Evolutionary conservation across 2,888 invertebrate species (phyloP), one percentile per base, ranked within the genome.

Genomic region (Melieria omissa): DNA sequence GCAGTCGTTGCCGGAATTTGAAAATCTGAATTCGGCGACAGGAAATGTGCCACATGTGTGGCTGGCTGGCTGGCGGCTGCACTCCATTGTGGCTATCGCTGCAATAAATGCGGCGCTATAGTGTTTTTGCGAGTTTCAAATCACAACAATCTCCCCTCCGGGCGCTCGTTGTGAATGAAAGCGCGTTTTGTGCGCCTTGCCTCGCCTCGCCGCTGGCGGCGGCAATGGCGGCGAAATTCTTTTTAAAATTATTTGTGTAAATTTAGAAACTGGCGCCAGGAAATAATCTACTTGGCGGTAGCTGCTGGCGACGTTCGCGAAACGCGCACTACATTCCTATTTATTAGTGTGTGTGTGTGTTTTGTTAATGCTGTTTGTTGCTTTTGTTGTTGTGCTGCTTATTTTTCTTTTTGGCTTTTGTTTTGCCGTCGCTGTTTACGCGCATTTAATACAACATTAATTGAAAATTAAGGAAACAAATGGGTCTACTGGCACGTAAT

Each of bases 251-350:
- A 81, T 83, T 85, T 84, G 83, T 80, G 82, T 83, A 83, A 82
- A 83, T 83, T 83, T 82, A 83, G 81, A 80, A 81, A 81, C 79
- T 84, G 85, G 85, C 84, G 85, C 85, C 84, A 85, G 84, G 83
- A 85, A 85, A 84, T 83, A 81, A 83, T 81, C 81, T 78, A 78
- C 77, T 79, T 79, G 81, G 69, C 64, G 52, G 41, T 52, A 41
- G 60, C 41, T 58, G 70, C 58, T 62, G 58, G 64, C 46, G 65
- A 57, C 14, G 64, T 63, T 65, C 58, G 65, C 42, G 52, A 57
- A 60, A 42, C 49, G 44, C 47, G 60, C 47, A 58, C 55, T 14
- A 64, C 47, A 58, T 70, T 72, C 67, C 70, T 66, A 70, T 46
- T 74, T 58, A 63, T 72, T 68, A 49, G 41, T 65, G 54, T 70